Evolutionary conservation across 2,888 invertebrate genomes (phyloP), one percentile per base, ranked within the genome.

Genomic region (Didymodactylos carnosus): DNA sequence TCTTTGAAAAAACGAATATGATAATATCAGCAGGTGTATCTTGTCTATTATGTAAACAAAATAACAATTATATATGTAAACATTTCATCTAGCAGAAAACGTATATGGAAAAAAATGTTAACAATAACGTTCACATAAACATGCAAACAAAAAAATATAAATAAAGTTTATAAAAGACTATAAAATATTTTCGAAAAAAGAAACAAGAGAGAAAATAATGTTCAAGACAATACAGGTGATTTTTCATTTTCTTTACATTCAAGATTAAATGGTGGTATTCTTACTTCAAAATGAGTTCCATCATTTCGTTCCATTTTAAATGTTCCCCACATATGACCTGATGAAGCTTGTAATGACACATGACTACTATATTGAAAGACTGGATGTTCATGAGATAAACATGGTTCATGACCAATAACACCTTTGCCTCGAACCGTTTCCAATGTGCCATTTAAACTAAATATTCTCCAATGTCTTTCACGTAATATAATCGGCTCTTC

Each of bases 351-450:
- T 78, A 97, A 86, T 79, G 92, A 92, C 73, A 97, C 94, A 84
- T 95, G 94, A 83, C 93, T 94, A 83, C 92, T 92, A 84, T 97
- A 97, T 85, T 97, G 97, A 85, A 95, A 97, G 79, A 94, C 94
- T 75, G 95, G 94, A 78, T 91, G 86, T 76, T 88, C 87, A 76
- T 89, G 88, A 69, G 92, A 92, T 75, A 97, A 86, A 76, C 92
- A 88, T 53, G 95, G 95, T 85, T 97, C 95, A 80, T 83, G 93
- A 0, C 95, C 95, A n/a, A 95, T 94, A 71, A 97, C 94, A 53
- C 93, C 95, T 79, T 94, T 87, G 0, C 94, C 95, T 78, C 94
- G 87, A 3, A 87, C 84, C 0, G 94, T 94, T 85, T 95, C 94
- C 79, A 95, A 85, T 19, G 94, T 94, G n/a, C 86, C 86, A 41